Evolutionary conservation across 2,888 invertebrate genomes (phyloP), one percentile per base, ranked within the genome.

Genomic region (Tolmerus cingulatus): DNA sequence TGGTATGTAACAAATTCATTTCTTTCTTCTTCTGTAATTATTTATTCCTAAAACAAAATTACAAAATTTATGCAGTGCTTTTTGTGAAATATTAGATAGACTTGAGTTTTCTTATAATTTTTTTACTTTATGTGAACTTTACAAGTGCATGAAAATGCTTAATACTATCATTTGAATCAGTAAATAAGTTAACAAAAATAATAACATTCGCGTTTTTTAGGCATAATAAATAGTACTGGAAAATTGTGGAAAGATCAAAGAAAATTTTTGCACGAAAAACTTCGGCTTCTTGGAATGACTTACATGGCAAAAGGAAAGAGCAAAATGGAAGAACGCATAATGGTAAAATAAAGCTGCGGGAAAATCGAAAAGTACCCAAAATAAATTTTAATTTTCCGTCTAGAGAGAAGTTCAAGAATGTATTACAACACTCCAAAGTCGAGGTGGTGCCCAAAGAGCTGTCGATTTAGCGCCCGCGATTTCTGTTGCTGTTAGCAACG

Each of bases 211-310:
- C 9, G 9, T 66, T 66, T 23, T 91, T 93, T 94, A 98, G 98
- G 98, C 90, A 96, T 98, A 90, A 95, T 98, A 91, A 98, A 98
- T 92, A 96, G 97, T 90, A 96, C 96, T 89, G 98, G 98, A 88
- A 95, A 95, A 89, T 93, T 98, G 90, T 98, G 98, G 98, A 97
- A 97, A 92, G 97, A 96, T 90, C 97, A 98, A 92, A 94, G 98
- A 88, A 95, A 96, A 89, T 98, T 98, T 93, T 93, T 98, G 85
- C 97, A 97, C 91, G 96, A 97, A 90, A 96, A 97, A 90, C 94
- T 98, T 1, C 94, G 97, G 27, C 95, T 95, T 90, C 97, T 98
- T 90, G 98, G 98, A 86, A 97, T 98, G 96, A 97, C 97, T 87
- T 96, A 96, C 92, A 94, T 96, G 93, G 96, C 96, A 85, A 95